phyloP scores from a whole-genome alignment of 2,113 vertebrate species.

The Platycercus adscitus region DNA sequence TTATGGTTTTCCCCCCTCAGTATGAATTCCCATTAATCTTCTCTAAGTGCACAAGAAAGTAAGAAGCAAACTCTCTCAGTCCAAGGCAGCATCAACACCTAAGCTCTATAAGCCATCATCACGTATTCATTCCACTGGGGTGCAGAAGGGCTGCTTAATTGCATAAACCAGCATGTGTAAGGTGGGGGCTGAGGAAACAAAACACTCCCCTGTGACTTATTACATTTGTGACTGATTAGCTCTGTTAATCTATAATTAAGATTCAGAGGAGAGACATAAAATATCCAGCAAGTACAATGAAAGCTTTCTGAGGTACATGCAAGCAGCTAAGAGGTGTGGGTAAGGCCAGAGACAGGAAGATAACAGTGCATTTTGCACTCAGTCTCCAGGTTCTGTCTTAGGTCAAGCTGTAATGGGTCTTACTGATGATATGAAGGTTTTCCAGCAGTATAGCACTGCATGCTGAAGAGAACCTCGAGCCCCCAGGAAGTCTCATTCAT shows the following conservation, averaged over 20 bases:
- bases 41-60: not conserved
- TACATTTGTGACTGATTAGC: constrained; percentile 14
- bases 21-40: constrained; percentile 46
- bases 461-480: not conserved
- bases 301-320: not conserved
- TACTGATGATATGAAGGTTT: not conserved
- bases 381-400: not conserved
- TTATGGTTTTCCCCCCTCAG: not conserved
- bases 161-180: not conserved
- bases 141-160: not conserved
- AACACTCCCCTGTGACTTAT: not conserved
- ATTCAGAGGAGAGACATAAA: not conserved
- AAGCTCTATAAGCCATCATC: not conserved
- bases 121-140: not conserved
- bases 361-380: not conserved
- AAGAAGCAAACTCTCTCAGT: not conserved
- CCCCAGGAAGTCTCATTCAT: not conserved
- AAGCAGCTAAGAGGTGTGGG: not conserved
- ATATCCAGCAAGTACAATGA: not conserved
- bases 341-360: not conserved
- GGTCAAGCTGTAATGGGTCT: not conserved
- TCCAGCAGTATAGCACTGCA: not conserved
- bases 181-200: not conserved
- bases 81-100: not conserved
- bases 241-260: not conserved